Conservation (phyloP, 2,888 invertebrate genomes). For the Melanchra persicariae region DNA sequence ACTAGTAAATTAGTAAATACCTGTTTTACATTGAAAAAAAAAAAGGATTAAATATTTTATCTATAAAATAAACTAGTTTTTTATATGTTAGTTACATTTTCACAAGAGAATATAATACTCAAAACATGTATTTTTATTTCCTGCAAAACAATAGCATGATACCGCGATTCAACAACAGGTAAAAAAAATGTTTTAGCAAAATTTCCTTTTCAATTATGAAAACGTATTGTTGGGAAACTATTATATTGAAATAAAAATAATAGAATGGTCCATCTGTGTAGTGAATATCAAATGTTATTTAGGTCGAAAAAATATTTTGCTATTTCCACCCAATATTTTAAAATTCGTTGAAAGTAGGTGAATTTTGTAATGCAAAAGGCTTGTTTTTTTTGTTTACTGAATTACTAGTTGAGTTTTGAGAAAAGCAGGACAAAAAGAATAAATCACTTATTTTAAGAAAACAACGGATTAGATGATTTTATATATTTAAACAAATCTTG, state of each 20-base stretch:
- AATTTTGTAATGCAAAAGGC: too few species aligned
- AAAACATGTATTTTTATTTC: neutral
- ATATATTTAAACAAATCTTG: too few species aligned
- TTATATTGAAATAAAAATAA: slow-evolving; percentile 22
- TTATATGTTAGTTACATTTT: too few species aligned
- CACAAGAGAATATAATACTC: neutral
- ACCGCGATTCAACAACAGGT: slow-evolving; percentile 23
- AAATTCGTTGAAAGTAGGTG: neutral
- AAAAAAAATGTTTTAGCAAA: slow-evolving; percentile 45
- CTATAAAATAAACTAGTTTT: too few species aligned
- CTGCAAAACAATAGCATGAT: slow-evolving; percentile 19
- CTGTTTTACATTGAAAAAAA: too few species aligned
- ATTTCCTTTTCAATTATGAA: slow-evolving; percentile 39
- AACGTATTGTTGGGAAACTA: slow-evolving; percentile 34
- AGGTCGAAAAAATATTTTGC: slow-evolving; percentile 16
- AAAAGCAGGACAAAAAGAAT: too few species aligned
- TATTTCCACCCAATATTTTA: slow-evolving; percentile 1
- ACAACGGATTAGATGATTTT: too few species aligned
- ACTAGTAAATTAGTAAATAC: too few species aligned
- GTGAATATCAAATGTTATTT: slow-evolving; percentile 25
- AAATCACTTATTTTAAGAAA: too few species aligned
- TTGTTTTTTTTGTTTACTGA: too few species aligned
- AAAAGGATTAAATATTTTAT: neutral
- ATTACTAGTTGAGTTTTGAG: too few species aligned
- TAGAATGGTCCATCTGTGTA: neutral